Conservation (phyloP, 1,140 invertebrate genomes). For the Chironomus striatipennis region DNA sequence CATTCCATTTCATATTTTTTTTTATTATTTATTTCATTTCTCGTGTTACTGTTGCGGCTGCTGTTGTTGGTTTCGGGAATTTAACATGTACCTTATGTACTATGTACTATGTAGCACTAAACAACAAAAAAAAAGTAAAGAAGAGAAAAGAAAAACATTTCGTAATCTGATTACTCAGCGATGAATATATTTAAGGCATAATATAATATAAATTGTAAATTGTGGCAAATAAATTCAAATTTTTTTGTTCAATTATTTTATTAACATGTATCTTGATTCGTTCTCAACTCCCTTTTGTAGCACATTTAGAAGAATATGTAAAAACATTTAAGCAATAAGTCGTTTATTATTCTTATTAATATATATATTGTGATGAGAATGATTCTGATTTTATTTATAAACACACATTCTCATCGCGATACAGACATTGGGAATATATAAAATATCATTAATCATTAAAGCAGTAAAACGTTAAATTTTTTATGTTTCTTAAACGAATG, state of each 20-base stretch:
- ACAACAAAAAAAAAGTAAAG: too few relatives aligned
- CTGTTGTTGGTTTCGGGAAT: background rate
- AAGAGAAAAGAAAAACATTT: too few relatives aligned
- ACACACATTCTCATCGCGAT: too few relatives aligned
- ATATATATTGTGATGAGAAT: background rate
- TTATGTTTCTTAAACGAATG: background rate
- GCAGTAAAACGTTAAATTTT: background rate
- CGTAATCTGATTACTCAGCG: background rate
- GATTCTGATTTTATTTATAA: background rate
- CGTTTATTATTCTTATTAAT: background rate
- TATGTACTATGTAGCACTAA: too few relatives aligned
- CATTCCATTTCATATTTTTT: background rate
- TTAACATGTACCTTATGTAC: background rate
- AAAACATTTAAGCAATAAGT: conserved; percentile 8
- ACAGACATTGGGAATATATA: background rate
- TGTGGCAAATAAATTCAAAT: background rate
- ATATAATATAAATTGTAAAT: background rate
- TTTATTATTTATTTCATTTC: background rate
- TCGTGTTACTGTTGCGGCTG: background rate
- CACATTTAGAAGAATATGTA: background rate
- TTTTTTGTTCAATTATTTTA: background rate
- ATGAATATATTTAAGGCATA: background rate
- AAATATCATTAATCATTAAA: conserved; percentile 9
- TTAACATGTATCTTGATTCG: background rate
- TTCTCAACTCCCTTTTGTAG: background rate